Percentiles rank a stretch among this genome's conserved stretches.
phyloP scores from a whole-genome alignment of 2,888 invertebrate species.

The Drosophila cognata region DNA sequence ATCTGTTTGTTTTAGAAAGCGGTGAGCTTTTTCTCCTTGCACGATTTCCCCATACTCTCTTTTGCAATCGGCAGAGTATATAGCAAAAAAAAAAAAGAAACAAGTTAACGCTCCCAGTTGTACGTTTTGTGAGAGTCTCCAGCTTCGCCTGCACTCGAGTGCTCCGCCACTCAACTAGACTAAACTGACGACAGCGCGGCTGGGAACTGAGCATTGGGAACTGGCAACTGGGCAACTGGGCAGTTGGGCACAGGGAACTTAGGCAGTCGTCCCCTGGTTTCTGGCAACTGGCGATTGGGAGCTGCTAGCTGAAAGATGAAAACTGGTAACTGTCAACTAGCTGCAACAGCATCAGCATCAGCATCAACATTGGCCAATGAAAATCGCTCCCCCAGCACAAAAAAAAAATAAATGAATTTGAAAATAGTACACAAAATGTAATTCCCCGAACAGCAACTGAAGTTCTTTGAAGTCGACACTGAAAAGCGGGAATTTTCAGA shows the following conservation, averaged over 20 bases:
- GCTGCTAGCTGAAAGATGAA: conserved; percentile 25
- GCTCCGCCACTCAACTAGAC: conserved; percentile 71
- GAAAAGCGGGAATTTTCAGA: conserved; percentile 15
- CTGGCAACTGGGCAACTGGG: conserved; percentile 17
- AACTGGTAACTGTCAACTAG: conserved; percentile 48
- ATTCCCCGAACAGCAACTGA: conserved; percentile 12
- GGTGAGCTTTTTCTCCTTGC: neutral
- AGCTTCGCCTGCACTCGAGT: conserved; percentile 47
- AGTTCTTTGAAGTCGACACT: conserved; percentile 11
- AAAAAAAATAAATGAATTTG: neutral
- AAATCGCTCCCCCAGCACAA: conserved; percentile 9
- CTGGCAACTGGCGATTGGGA: conserved; percentile 31
- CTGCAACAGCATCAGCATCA: conserved; percentile 14
- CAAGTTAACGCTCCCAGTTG: conserved; percentile 73
- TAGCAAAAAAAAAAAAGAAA: conserved; percentile 16
- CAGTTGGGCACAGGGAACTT: conserved; percentile 14
- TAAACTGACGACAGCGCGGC: conserved; percentile 75
- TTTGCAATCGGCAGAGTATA: conserved; percentile 1
- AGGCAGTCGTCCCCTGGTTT: conserved; percentile 2
- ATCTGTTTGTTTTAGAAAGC: neutral
- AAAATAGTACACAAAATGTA: neutral
- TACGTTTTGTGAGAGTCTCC: conserved; percentile 54
- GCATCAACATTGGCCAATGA: conserved; percentile 7
- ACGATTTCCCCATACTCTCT: neutral
- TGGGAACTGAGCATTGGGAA: conserved; percentile 42